A percentile compares a stretch with the other conserved stretches of the same genome.
These are phyloP conservation scores for Hydrochoerus hydrochaeris DNA, from an alignment of 2,113 vertebrate genomes.

Conservation along the genomic window DNA sequence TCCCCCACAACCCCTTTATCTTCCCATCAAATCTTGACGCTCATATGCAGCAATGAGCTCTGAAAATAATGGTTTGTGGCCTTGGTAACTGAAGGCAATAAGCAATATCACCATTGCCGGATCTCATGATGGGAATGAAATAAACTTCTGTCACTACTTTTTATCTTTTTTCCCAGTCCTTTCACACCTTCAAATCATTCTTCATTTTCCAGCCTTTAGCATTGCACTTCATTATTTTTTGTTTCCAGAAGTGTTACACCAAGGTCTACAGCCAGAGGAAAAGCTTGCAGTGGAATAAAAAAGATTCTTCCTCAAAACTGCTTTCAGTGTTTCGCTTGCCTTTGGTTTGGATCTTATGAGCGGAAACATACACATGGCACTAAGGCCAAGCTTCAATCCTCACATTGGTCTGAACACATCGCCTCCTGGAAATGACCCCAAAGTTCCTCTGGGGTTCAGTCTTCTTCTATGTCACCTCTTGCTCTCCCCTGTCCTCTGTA, in stretches of 20 bases:
- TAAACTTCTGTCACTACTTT: slow-evolving; percentile 78
- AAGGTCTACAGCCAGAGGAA: slow-evolving; percentile 55
- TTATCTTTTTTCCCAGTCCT: slow-evolving; percentile 64
- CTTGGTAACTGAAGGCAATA: slow-evolving; percentile 69
- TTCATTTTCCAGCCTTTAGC: slow-evolving; percentile 63
- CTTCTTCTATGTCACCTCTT: background rate
- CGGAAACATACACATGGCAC: background rate
- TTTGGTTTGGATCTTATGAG: background rate
- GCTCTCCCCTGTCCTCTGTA: too few species aligned
- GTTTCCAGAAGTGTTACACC: background rate
- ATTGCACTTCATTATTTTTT: slow-evolving; percentile 63
- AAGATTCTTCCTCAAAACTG: slow-evolving; percentile 16
- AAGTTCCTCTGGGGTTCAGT: background rate
- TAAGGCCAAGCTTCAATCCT: background rate
- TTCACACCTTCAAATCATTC: slow-evolving; percentile 69
- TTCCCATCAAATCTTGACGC: slow-evolving; percentile 63
- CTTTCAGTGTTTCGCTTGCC: background rate
- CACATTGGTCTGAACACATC: background rate
- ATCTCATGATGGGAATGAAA: slow-evolving; percentile 71
- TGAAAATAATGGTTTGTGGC: slow-evolving; percentile 75
- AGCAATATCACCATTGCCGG: slow-evolving; percentile 52
- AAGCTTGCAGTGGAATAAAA: background rate
- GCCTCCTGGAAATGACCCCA: background rate
- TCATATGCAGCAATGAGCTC: slow-evolving; percentile 57
- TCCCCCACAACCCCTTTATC: slow-evolving; percentile 57